These are phyloP conservation scores for Rosalia funebris DNA, from an alignment of 2,888 invertebrate species.

Conservation along the genomic window DNA sequence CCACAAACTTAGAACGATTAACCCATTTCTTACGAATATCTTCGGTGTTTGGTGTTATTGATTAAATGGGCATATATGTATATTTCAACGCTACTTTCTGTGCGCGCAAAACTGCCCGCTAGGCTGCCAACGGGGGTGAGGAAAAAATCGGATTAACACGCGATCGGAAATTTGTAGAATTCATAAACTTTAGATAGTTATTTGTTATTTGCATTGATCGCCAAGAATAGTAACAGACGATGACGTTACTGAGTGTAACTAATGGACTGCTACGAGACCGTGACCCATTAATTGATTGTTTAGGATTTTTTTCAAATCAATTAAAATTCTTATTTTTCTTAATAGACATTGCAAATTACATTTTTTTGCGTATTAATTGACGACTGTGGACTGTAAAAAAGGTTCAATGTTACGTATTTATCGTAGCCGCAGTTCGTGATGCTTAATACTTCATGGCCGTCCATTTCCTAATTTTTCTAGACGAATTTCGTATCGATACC, in stretches of 20 bases:
- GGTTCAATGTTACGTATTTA: not conserved
- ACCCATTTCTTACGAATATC: constrained; percentile 1
- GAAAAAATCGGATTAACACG: not conserved
- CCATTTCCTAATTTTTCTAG: not conserved
- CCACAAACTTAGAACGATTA: constrained; percentile 34
- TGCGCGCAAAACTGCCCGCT: not conserved
- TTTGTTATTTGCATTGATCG: not conserved
- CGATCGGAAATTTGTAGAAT: not conserved
- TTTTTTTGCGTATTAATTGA: not conserved
- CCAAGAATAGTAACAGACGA: not conserved
- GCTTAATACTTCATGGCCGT: no score
- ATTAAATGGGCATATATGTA: not conserved
- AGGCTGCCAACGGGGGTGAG: not conserved
- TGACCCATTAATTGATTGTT: constrained; percentile 2
- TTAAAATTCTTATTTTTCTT: not conserved
- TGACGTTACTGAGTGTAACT: not conserved
- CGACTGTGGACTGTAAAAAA: not conserved
- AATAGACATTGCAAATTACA: not conserved
- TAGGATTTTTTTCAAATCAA: not conserved
- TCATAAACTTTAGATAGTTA: not conserved
- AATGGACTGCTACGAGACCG: not conserved
- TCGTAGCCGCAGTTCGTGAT: no score
- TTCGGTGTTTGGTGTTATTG: not conserved
- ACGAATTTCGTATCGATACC: not conserved
- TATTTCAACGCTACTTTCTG: not conserved